Evolutionary conservation across 1,140 invertebrate genomes (phyloP).

Genomic region (Stratiolaelaps scimitus): DNA sequence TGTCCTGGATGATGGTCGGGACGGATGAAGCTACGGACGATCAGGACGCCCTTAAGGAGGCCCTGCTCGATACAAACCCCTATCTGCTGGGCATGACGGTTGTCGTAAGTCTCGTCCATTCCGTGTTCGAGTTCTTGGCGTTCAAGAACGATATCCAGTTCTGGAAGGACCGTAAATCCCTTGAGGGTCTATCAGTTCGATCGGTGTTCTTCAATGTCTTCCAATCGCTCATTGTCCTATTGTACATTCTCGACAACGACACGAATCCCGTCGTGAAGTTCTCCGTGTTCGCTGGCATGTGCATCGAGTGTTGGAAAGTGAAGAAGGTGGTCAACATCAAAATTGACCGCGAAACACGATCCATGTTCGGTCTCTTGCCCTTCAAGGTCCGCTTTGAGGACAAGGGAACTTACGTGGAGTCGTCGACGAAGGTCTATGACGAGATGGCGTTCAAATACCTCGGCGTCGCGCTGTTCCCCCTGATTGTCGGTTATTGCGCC

Average conservation of each 20-base stretch:
- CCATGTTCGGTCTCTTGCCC: conserved; percentile 64
- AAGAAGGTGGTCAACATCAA: conserved; percentile 69
- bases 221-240: conserved; percentile 80
- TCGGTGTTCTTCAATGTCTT: conserved; percentile 99
- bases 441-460: conserved; percentile 89
- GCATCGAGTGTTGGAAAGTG: conserved; percentile 99
- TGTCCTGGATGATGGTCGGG: conserved; percentile 42
- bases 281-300: conserved; percentile 76
- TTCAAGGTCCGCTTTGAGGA: conserved; percentile 61
- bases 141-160: conserved; percentile 99
- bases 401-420: conserved; percentile 92
- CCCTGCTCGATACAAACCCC: conserved; percentile 90
- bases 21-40: conserved; percentile 63
- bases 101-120: conserved; percentile 84
- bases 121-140: conserved; percentile 92
- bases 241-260: conserved; percentile 97
- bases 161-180: conserved; percentile 91
- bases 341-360: conserved; percentile 57
- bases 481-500: conserved; percentile 76
- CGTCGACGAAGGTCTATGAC: conserved; percentile 87
- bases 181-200: conserved; percentile 91
- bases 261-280: conserved; percentile 89
- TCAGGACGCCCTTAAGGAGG: conserved; percentile 92
- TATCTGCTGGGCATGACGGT: conserved; percentile 85
- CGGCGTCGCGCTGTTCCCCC: conserved; percentile 85